Evolutionary conservation across 1,140 invertebrate species (phyloP), one percentile per base, ranked within the genome.

Genomic region (Megalonaias nervosa): DNA sequence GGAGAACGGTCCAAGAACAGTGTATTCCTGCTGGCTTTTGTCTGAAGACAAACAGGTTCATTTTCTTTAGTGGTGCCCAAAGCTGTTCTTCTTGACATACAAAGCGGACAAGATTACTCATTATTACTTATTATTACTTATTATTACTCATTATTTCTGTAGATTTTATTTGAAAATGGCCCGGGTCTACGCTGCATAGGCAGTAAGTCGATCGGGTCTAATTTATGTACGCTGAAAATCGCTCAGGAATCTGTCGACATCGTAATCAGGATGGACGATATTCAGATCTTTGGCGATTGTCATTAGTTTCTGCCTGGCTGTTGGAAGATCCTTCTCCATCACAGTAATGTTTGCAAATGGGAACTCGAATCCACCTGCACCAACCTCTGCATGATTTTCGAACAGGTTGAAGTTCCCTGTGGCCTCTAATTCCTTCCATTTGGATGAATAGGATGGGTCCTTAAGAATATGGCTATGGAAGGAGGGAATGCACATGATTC

Each of bases 271-370:
- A 15, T 61, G 79, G 55, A 72, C 60, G 19, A 86, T 72, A 16
- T 74, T 67, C 3, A 84, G 60, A 23, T 56, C 26, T 19, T 69
- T 64, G 19, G 82, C 75, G 9, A 86, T 56, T 17, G 61, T 19
- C 12, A 82, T 48, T 1, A 86, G 72, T 65, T 81, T 79, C 9
- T 62, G 21, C 26, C 77, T 79, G 0, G 81, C 82, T 12, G 38
- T 48, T 15, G 60, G 14, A 9, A 69, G 23, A 23, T 71, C 62
- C 0, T 69, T 16, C 2, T 73, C 81, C 19, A 60, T 23, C 1
- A 84, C 83, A 16, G 85, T 81, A 61, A 86, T 76, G 48, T 84
- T 85, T n/a, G 62, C 80, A 13, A 80, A 67, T 0, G 83, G 82
- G 21, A 81, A 77, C 61, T 86, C 79, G 1, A 69, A 66, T 12